Percentiles rank a stretch among this genome's conserved stretches.
phyloP scores from a whole-genome alignment of 2,888 invertebrate species.

The Hirtodrosophila alboralis region DNA sequence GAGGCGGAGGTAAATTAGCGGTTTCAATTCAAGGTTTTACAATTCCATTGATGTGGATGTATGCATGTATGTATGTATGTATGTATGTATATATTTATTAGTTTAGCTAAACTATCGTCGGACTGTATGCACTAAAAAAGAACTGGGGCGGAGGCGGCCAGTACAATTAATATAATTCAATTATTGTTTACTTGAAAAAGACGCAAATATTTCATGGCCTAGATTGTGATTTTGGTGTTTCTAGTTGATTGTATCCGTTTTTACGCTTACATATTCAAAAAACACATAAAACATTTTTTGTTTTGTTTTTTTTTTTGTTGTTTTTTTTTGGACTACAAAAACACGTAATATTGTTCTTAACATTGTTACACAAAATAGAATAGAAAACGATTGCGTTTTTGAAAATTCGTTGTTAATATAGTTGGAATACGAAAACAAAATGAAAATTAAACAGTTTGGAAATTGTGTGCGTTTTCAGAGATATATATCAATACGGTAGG shows the following conservation, averaged over 20 bases:
- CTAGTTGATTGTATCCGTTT: slow-evolving; percentile 1
- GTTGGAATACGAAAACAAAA: slow-evolving; percentile 7
- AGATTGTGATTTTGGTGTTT: slow-evolving; percentile 19
- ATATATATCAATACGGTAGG: slow-evolving; percentile 29
- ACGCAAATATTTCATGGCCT: not conserved
- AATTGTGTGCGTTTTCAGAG: slow-evolving; percentile 26
- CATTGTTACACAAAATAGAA: slow-evolving; percentile 19
- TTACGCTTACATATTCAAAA: no score
- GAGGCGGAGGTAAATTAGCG: slow-evolving; percentile 58
- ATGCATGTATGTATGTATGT: no score
- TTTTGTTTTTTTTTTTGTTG: slow-evolving; percentile 3
- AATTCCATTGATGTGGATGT: no score
- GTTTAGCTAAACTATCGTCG: not conserved
- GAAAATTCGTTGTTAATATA: slow-evolving; percentile 56
- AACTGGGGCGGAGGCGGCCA: no score
- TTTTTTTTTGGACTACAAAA: slow-evolving; percentile 32
- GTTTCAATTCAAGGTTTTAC: slow-evolving; percentile 20
- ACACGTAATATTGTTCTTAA: slow-evolving; percentile 36
- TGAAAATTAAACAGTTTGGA: slow-evolving; percentile 7
- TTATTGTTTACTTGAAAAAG: no score
- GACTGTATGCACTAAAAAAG: slow-evolving; percentile 4
- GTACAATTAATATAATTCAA: no score
- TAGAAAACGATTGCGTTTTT: slow-evolving; percentile 1
- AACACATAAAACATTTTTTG: no score
- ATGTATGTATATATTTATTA: not conserved